Conservation (phyloP, 2,888 invertebrate species). For the Lissonota sp. region DNA sequence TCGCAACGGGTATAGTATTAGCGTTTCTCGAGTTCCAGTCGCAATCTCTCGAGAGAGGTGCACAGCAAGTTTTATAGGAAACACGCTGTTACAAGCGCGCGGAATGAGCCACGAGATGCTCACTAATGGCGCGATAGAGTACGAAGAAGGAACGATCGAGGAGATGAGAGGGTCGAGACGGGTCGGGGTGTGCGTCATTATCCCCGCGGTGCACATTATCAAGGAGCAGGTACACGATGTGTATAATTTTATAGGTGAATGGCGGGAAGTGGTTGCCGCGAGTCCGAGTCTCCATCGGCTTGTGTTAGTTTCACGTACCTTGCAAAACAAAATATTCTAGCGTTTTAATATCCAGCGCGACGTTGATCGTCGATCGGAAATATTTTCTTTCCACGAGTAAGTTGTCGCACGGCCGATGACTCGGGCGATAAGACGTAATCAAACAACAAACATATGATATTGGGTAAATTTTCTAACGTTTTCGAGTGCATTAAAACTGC, state of each 20-base stretch:
- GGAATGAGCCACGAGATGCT: slow-evolving; percentile 54
- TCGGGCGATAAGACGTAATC: too few species aligned
- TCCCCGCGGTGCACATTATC: slow-evolving; percentile 57
- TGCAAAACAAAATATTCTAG: not conserved
- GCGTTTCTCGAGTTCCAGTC: slow-evolving; percentile 9
- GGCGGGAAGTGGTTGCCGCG: slow-evolving; percentile 38
- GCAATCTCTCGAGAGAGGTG: slow-evolving; percentile 31
- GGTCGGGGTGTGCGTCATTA: slow-evolving; percentile 45
- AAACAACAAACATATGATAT: too few species aligned
- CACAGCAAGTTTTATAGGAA: slow-evolving; percentile 31
- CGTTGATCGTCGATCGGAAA: not conserved
- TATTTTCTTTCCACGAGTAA: too few species aligned
- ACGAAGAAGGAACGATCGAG: slow-evolving; percentile 6
- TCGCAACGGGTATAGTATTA: not conserved
- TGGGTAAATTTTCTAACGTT: not conserved
- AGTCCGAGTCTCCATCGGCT: slow-evolving; percentile 40
- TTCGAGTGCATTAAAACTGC: not conserved
- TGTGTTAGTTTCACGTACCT: not conserved
- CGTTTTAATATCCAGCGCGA: not conserved
- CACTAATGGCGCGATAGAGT: slow-evolving; percentile 59
- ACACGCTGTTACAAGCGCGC: slow-evolving; percentile 17
- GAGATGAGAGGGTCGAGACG: not conserved
- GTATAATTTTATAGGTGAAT: slow-evolving; percentile 1
- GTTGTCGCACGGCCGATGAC: too few species aligned
- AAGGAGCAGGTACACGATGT: slow-evolving; percentile 50